Evolutionary conservation across 1,140 invertebrate species (phyloP).

Genomic region (Monomorium pharaonis): DNA sequence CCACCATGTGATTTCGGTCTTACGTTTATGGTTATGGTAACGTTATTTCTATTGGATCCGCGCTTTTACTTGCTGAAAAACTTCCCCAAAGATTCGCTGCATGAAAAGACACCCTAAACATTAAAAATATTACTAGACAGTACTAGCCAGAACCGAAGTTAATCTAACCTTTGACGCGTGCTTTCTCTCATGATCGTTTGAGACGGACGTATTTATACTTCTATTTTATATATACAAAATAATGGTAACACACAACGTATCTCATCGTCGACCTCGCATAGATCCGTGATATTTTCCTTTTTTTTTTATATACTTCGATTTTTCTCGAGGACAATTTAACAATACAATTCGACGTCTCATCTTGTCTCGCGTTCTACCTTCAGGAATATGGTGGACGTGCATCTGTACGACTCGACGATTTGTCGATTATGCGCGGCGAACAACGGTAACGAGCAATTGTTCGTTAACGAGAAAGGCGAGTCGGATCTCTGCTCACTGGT

Average conservation of each 20-base stretch:
- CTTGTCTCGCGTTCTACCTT: not conserved
- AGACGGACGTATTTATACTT: not conserved
- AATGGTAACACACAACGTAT: not conserved
- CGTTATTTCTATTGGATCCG: too few species aligned
- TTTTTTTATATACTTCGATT: not conserved
- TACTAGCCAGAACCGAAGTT: not conserved
- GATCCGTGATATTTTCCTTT: not conserved
- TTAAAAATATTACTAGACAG: too few species aligned
- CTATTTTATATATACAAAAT: not conserved
- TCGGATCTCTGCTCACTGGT: constrained; percentile 87
- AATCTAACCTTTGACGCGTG: not conserved
- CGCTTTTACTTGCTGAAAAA: too few species aligned
- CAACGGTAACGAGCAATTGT: constrained; percentile 89
- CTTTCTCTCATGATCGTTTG: not conserved
- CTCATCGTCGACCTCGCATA: not conserved
- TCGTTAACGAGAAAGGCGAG: constrained; percentile 86
- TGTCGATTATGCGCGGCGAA: constrained; percentile 90
- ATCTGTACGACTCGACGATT: constrained; percentile 88
- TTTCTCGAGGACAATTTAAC: not conserved
- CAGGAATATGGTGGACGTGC: constrained; percentile 78
- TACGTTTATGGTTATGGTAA: too few species aligned
- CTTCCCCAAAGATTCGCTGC: too few species aligned
- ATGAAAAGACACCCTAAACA: too few species aligned
- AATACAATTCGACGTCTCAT: not conserved
- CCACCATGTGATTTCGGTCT: too few species aligned